Base-by-base conservation (phyloP, 2,888 invertebrate species). In the Amphipoea lucens region DNA sequence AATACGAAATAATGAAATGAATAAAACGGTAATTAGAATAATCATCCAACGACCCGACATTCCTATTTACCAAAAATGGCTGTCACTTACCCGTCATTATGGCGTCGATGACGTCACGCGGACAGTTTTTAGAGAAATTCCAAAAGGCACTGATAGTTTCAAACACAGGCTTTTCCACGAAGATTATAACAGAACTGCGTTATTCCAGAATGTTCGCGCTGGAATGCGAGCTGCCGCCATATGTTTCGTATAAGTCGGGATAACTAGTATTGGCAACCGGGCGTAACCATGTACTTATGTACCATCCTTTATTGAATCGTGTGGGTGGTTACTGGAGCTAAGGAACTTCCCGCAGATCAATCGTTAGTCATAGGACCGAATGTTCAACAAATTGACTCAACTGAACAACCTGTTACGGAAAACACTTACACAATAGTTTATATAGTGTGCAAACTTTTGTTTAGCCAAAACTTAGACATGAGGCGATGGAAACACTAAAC, bases 211-310 rank as follows among this genome's bases (percentile, higher is more conserved):
- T 89, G 91, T 93, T 93, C 93, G 90, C 88, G 84, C 82, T 89
- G 94, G 93, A 95, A 94, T 94, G 94, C 91, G 92, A 78, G 81
- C 91, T 90, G 91, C 90, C 90, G 94, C 94, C 96, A 95, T 95
- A 95, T 95, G 96, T 95, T 96, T 95, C 92, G 91, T 95, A 92
- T 90, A 90, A 92, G 88, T 88, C 89, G 91, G 91, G 90, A 92
- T 93, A 92, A 89, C 91, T 91, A 90, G 92, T 91, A 93, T 92
- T 93, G 91, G 93, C 92, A 91, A 87, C 84, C 85, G 88, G 82
- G 86, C 88, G 87, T 87, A 80, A 80, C 83, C 76, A 83, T 86
- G 86, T 88, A 91, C 87, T 85, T 88, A 87, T 84, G 87, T 86
- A 88, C 86, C 81, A 83, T 83, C 85, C 84, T 90, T 86, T 89